phyloP scores from a whole-genome alignment of 1,140 invertebrate genomes.

The Drosophila virilis region DNA sequence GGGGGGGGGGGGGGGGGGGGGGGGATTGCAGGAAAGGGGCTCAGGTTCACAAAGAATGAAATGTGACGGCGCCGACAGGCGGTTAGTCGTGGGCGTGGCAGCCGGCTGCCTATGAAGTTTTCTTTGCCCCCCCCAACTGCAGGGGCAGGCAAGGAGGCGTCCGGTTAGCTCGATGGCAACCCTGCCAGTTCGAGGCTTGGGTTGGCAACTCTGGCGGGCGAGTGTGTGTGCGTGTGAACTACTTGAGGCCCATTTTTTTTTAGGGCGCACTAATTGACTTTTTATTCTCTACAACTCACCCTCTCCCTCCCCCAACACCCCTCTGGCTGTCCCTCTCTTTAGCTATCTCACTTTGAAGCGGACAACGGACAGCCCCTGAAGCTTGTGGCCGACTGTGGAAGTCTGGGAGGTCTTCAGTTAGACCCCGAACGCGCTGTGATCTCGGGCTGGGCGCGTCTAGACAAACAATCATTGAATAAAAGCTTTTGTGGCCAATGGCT shows the following conservation, averaged over 20 bases:
- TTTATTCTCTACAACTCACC: constrained; percentile 39
- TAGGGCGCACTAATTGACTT: constrained; percentile 53
- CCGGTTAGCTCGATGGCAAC: background rate
- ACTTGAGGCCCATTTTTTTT: constrained; percentile 20
- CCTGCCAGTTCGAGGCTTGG: background rate
- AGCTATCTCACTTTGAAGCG: too few relatives aligned
- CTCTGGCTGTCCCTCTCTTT: background rate
- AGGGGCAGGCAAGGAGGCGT: background rate
- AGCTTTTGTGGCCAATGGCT: constrained; percentile 27
- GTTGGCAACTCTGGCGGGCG: too few relatives aligned
- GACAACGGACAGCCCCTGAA: too few relatives aligned
- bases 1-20: background rate
- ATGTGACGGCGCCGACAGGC: constrained; percentile 32
- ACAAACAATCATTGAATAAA: constrained; percentile 36
- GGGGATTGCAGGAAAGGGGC: background rate
- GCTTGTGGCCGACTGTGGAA: background rate
- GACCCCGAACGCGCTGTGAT: background rate
- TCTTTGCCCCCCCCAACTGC: constrained; percentile 38
- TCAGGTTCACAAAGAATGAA: constrained; percentile 29
- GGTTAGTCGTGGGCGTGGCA: constrained; percentile 27
- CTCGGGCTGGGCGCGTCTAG: constrained; percentile 13
- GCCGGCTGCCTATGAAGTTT: constrained; percentile 32
- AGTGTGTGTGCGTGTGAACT: constrained; percentile 1
- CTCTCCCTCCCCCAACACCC: background rate
- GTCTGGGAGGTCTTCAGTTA: background rate